These are phyloP conservation scores for Actinemys pallida DNA, from an alignment of 2,113 vertebrate species.

Conservation along the genomic window DNA sequence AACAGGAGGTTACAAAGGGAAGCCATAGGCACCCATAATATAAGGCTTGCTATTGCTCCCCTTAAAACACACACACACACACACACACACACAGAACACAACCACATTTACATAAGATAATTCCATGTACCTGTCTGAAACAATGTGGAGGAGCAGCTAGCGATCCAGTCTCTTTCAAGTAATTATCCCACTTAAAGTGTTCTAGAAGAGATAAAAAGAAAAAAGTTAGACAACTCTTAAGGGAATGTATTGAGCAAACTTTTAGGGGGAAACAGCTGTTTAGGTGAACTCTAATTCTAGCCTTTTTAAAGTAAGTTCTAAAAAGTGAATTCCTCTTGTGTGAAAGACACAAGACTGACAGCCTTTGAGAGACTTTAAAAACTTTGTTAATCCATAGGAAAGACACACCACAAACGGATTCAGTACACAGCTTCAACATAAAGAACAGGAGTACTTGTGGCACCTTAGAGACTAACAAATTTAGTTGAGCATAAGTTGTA, in stretches of 20 bases:
- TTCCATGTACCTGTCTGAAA: constrained; percentile 91
- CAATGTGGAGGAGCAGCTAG: constrained; percentile 87
- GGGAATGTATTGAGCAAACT: neutral
- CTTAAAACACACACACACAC: neutral
- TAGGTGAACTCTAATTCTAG: neutral
- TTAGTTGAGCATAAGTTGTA: too few relatives aligned
- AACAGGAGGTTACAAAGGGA: constrained; percentile 26
- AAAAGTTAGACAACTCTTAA: constrained; percentile 26
- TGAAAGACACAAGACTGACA: neutral
- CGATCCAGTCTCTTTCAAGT: constrained; percentile 92
- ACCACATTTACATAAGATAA: neutral
- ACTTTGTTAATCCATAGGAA: neutral
- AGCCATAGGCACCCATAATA: neutral
- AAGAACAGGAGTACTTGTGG: too few relatives aligned
- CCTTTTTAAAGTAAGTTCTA: neutral
- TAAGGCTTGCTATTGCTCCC: neutral
- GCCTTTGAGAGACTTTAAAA: neutral
- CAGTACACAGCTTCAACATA: neutral
- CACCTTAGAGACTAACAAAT: too few relatives aligned
- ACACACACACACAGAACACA: neutral
- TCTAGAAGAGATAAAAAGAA: constrained; percentile 77
- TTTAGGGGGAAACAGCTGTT: neutral
- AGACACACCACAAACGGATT: neutral
- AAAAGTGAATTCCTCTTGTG: neutral
- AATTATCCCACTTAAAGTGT: constrained; percentile 92